phyloP scores from a whole-genome alignment of 2,797 vertebrate species.

The Anas acuta region DNA sequence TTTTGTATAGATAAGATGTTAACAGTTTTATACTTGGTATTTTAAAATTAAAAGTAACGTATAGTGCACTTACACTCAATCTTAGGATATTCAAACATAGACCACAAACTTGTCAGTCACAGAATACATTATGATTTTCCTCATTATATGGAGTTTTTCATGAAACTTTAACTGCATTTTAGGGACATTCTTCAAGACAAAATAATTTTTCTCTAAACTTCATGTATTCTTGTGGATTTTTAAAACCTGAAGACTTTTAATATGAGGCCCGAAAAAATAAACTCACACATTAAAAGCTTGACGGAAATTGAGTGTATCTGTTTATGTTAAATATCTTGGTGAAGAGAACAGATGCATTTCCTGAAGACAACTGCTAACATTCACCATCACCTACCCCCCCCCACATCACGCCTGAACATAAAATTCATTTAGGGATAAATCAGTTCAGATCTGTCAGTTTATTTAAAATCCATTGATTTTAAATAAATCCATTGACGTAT shows the following conservation, averaged over 20 bases:
- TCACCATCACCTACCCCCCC: no score
- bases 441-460: not conserved
- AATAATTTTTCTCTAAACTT: not conserved
- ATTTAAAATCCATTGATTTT: not conserved
- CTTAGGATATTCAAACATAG: not conserved
- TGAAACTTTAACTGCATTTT: not conserved
- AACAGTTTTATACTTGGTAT: not conserved
- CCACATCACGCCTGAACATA: fast-evolving
- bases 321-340: not conserved
- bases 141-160: not conserved
- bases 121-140: not conserved
- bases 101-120: not conserved
- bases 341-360: not conserved
- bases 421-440: not conserved
- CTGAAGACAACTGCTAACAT: not conserved
- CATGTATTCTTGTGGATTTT: not conserved
- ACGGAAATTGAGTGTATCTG: not conserved
- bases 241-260: not conserved
- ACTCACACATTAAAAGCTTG: not conserved
- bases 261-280: not conserved
- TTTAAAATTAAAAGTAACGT: not conserved
- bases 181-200: not conserved
- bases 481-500: not conserved
- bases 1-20: not conserved
- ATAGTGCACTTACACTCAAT: not conserved